Base-by-base conservation (phyloP, 2,113 vertebrate species). In the Plecotus auritus region DNA sequence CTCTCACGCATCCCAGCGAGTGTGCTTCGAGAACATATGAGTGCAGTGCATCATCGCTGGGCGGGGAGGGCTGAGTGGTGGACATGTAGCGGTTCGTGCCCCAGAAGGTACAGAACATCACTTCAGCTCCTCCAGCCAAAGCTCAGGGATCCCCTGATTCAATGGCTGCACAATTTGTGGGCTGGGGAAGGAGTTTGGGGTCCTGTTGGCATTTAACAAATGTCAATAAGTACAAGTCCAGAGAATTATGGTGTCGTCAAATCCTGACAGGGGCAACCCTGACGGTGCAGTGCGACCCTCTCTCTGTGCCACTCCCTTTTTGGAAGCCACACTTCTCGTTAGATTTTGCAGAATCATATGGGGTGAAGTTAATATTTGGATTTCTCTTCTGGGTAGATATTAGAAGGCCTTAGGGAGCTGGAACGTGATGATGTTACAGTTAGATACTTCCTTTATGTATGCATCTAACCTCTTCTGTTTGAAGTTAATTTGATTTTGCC, bases 401-500 rank as follows among this genome's bases (percentile, higher is more conserved):
- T 93, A 80, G 81, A 90, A 59, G 73, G 47, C 76, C 93, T 95
- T 84, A 72, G 95, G 93, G n/a, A 78, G 9, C 77, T 13, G n/a
- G 81, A 67, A 17, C 0, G 18, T 81, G 67, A 82, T 51, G 80
- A 90, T 96, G 88, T 91, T 95, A 93, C 47, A 82, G 67, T 81
- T 94, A 90, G 96, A 47, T 73, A 35, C 49, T 81, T 94, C 45
- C 32, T 94, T 95, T 94, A 64, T 88, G 86, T 83, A 87, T 91
- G 92, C 37, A 95, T 94, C 94, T 92, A 66, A 30, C 87, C 84
- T 94, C 83, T 82, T 80, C 88, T 96, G 45, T 87, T 91, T 88
- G 40, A 95, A 96, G 95, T 92, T 84, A 72, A 88, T 94, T 97
- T 97, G 94, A 97, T 98, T 97, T 97, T 96, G 78, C 88, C 97